phyloP scores from a whole-genome alignment of 1,140 invertebrate genomes.

The Neodiprion pinetum region DNA sequence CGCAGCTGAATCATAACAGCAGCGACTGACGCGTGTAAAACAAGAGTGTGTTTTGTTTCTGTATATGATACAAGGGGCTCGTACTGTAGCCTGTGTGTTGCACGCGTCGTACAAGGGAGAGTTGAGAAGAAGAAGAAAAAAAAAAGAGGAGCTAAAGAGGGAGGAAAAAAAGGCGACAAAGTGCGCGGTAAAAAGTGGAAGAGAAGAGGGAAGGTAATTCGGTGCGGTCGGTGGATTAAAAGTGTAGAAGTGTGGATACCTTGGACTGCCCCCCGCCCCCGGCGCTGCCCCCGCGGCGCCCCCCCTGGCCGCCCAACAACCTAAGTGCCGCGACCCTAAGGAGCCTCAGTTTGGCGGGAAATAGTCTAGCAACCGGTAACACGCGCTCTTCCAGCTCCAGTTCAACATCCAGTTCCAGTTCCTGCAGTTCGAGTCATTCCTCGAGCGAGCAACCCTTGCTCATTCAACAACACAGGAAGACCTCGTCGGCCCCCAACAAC shows the following conservation, averaged over 20 bases:
- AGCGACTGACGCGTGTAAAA: too few species aligned
- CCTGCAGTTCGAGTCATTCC: constrained; percentile 12
- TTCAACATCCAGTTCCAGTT: not conserved
- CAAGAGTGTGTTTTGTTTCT: too few species aligned
- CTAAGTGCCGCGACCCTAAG: constrained; percentile 43
- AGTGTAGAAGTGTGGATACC: constrained; percentile 59
- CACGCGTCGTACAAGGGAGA: not conserved
- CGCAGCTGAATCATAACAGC: too few species aligned
- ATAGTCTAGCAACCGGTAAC: constrained; percentile 5
- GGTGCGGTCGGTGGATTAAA: constrained; percentile 46
- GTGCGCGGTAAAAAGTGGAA: too few species aligned
- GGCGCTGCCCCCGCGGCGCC: constrained; percentile 62
- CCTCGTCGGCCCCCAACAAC: not conserved
- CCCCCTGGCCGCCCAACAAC: constrained; percentile 55
- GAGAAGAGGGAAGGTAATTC: constrained; percentile 36
- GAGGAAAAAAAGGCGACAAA: constrained; percentile 20
- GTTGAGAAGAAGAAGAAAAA: constrained; percentile 31
- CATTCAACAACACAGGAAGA: not conserved
- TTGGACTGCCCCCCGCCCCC: constrained; percentile 60
- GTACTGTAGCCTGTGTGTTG: too few species aligned
- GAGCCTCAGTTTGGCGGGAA: constrained; percentile 32
- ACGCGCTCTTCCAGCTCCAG: not conserved
- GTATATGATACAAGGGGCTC: too few species aligned
- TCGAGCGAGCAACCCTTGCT: constrained; percentile 9
- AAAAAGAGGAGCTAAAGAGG: constrained; percentile 38